Percentiles rank a stretch among this genome's conserved stretches.
These are phyloP conservation scores for Meda fulgida DNA, from an alignment of 2,797 vertebrate genomes.

Conservation along the genomic window DNA sequence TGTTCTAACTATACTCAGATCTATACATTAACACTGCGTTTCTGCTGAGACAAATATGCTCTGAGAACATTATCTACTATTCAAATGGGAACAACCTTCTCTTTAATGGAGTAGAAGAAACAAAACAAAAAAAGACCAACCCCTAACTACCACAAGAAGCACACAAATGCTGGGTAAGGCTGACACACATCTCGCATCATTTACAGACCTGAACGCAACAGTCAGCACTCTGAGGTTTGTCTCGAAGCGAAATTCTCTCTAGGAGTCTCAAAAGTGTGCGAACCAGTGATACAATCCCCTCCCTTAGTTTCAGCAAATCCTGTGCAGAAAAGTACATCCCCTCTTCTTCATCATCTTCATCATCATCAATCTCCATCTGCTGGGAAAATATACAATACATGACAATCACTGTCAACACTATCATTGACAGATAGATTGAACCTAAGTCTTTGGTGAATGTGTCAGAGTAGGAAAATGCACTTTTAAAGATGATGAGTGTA, in stretches of 20 bases:
- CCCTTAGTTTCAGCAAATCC: slow-evolving; percentile 81
- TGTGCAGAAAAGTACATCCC: slow-evolving; percentile 78
- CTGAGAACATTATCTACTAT: neutral
- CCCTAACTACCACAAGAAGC: neutral
- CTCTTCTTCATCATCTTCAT: slow-evolving; percentile 78
- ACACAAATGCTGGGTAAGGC: neutral
- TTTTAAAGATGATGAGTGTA: neutral
- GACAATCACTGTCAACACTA: neutral
- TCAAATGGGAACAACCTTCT: neutral
- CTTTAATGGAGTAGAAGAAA: neutral
- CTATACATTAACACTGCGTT: neutral
- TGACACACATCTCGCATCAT: neutral
- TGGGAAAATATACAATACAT: neutral
- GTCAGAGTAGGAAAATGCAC: neutral
- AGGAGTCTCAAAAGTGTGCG: slow-evolving; percentile 86
- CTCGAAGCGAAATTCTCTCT: slow-evolving; percentile 83
- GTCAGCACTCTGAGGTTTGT: slow-evolving; percentile 80
- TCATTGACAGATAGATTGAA: neutral
- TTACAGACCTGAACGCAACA: slow-evolving; percentile 81
- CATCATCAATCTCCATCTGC: slow-evolving; percentile 71
- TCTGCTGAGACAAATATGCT: neutral
- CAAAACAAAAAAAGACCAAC: neutral
- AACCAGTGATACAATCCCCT: slow-evolving; percentile 79
- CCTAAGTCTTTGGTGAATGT: neutral
- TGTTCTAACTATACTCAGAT: neutral